Percentiles rank a stretch among this genome's conserved stretches.
Evolutionary conservation across 2,888 invertebrate species (phyloP).

Genomic region (Orchesellides sinensis): DNA sequence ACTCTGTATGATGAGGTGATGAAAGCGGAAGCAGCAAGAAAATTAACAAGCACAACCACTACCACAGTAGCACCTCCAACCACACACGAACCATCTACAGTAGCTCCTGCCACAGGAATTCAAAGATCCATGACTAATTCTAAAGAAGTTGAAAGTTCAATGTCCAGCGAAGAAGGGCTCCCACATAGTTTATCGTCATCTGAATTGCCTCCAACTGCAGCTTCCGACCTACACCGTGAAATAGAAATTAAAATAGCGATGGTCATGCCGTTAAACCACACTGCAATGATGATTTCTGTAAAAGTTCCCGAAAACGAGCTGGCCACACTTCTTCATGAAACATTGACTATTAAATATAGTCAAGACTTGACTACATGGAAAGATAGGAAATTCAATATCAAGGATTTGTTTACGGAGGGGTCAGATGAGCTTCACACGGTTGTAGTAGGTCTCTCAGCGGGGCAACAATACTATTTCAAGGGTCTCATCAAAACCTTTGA

Average conservation of each 20-base stretch:
- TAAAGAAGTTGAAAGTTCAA: constrained; percentile 28
- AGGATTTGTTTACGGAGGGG: constrained; percentile 70
- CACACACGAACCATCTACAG: constrained; percentile 14
- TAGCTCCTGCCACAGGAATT: constrained; percentile 48
- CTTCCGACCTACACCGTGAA: constrained; percentile 3
- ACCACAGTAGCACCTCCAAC: constrained; percentile 37
- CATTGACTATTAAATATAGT: constrained; percentile 68
- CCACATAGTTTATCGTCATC: not conserved
- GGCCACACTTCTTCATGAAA: constrained; percentile 60
- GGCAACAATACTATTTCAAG: constrained; percentile 73
- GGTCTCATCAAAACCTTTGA: constrained; percentile 66
- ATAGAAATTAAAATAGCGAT: constrained; percentile 65
- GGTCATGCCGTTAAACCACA: constrained; percentile 68
- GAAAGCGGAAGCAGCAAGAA: constrained; percentile 69
- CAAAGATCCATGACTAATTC: constrained; percentile 52
- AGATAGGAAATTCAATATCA: constrained; percentile 62
- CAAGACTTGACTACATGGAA: constrained; percentile 67
- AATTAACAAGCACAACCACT: constrained; percentile 10
- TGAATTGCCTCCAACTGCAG: not conserved
- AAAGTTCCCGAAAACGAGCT: constrained; percentile 67
- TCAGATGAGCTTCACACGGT: constrained; percentile 69
- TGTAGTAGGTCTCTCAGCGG: constrained; percentile 62
- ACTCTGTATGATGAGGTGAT: constrained; percentile 73
- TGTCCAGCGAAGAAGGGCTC: constrained; percentile 21
- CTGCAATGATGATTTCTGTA: constrained; percentile 70